Base-by-base conservation (phyloP, 2,888 invertebrate species). In the Lasioglossum vierecki region DNA sequence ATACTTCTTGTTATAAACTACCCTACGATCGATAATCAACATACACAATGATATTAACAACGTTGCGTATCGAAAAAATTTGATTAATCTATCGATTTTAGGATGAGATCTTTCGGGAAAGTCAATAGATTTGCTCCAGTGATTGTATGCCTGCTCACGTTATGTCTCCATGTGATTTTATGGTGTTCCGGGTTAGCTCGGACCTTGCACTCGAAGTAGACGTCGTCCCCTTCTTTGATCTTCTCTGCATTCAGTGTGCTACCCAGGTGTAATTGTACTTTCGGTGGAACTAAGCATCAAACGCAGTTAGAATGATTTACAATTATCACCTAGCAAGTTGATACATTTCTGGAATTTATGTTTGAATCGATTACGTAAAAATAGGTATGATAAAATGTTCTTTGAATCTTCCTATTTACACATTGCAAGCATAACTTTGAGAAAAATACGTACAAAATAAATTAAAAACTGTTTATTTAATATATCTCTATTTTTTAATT, bases 181-280 rank as follows among this genome's bases (percentile, higher is more conserved):
- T 97, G 97, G 92, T 97, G 97, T 93, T 96, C 96, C 71, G 97
- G 97, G 95, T 97, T 97, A 78, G 97, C 97, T 92, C 96, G 96
- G 92, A 97, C 97, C 95, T 97, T 97, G 95, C 97, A 97, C 95
- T 97, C 97, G 94, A 97, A 97, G 95, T 97, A 97, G 79, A 97
- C 97, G 94, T 97, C 97, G 93, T 97, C 97, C 87, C 97, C 97
- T 95, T 97, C 97, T 94, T 97, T 97, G 92, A 97, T 97, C 94
- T 97, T 97, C 91, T 97, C 96, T 71, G 97, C 96, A 91, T 97
- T 97, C 90, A 97, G 95, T 71, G 97, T 97, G 92, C 96, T 97
- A 88, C 97, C 97, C 91, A 97, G 95, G 91, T 97, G 96, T 89
- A 97, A 95, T 84, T 96, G 96, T 90, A 97, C 97, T 95, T 96